Evolutionary conservation across 2,888 invertebrate genomes (phyloP), one percentile per base, ranked within the genome.

Genomic region (Eugnorisma glareosa): DNA sequence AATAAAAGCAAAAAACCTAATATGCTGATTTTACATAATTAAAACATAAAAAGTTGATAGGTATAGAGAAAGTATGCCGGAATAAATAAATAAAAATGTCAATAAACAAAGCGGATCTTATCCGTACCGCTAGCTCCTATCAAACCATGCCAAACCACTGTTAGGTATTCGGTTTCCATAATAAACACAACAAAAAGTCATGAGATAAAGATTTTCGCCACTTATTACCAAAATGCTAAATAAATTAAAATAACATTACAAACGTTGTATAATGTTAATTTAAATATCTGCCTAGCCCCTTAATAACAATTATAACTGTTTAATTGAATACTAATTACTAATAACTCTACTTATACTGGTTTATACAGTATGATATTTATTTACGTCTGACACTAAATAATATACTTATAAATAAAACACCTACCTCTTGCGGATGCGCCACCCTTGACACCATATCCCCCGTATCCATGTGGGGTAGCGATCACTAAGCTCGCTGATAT

Each of bases 381-480:
- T 73, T 73, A 77, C 24, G 57, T 64, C 63, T 31, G 8, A 61
- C 28, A 63, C 31, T 15, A 68, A 64, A 70, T 10, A 40, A 40
- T 31, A 40, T 43, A n/a, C n/a, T n/a, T n/a, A 43, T 48, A 54
- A 70, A 67, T 54, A 35, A 59, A 79, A 35, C 54, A 80, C 93
- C 86, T 83, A 96, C 96, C 96, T 94, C 92, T 94, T 54, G 95
- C 94, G 43, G 91, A 88, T 51, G 94, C 93, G 68, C 94, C 95
- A 68, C 94, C 93, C 89, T 95, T 95, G 59, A 93, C 93, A 51
- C 95, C 95, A 90, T 96, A 96, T 90, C 95, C 95, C 86, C 95
- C 95, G 90, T 96, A 96, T 90, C 95, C 95, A 86, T 94, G 91
- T 43, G 96, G 96, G 83, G 93, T 92, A 57, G 93, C 93, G 64